Evolutionary conservation across 1,140 invertebrate species (phyloP), one percentile per base, ranked within the genome.

Genomic region (Tetramorium simillimum): DNA sequence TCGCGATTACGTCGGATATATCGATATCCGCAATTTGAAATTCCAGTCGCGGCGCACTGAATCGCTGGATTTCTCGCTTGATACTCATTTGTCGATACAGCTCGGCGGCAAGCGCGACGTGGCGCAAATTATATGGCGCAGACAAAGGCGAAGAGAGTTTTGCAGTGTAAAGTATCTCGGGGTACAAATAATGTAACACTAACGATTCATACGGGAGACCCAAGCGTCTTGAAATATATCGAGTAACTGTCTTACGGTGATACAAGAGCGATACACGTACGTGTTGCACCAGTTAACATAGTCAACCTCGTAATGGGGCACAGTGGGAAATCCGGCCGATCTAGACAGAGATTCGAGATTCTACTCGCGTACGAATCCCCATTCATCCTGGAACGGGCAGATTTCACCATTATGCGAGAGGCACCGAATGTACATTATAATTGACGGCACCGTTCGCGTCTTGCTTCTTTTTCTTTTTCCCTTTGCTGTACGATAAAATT

Each of bases 401-500:
- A 81, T 70, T 28, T 7, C 56, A 6, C 77, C 77, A 56, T 28
- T 24, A 7, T 53, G 37, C 63, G 62, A 67, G 62, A 67, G 77
- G 77, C 77, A 80, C 62, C 77, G 62, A 65, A 76, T 69, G 40
- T 51, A 73, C 10, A 51, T 33, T 37, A 37, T 73, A 72, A 82
- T 73, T 58, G 69, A 82, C 67, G 80, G 80, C 80, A 82, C 67
- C 67, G 40, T 73, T 60, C 24, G 37, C 65, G 40, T 16, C 21
- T 72, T 63, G 24, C 37, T 14, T 14, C 2, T 46, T 46, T 46
- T 46, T 46, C 43, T 46, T 46, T 46, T 46, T 12, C 12, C 18
- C 5, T 46, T 51, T 46, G 12, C 28, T 73, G 56, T 62, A 16
- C 43, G 18, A 84, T 91, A 81, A 78, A 90, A 69, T 88, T 60